These are phyloP conservation scores for Coenonympha glycerion DNA, from an alignment of 2,888 invertebrate genomes.

Conservation along the genomic window DNA sequence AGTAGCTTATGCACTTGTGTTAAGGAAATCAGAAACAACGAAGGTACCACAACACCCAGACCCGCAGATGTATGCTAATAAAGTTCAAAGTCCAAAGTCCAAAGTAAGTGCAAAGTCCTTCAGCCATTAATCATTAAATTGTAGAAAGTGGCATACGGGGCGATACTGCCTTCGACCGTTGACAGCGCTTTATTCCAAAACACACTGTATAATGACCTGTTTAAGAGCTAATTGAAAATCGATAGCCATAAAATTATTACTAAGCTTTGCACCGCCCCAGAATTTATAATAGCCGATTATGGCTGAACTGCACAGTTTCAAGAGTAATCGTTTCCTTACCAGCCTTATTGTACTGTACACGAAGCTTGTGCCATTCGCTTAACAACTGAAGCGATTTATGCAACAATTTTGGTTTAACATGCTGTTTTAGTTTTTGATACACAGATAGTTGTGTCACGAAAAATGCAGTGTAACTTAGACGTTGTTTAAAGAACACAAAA, in stretches of 20 bases:
- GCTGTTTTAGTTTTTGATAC: no score
- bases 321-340: not conserved
- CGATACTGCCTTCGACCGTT: slow-evolving; percentile 63
- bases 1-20: no score
- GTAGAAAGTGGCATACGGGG: slow-evolving; percentile 43
- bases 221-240: slow-evolving; percentile 69
- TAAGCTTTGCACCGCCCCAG: slow-evolving; percentile 25
- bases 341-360: not conserved
- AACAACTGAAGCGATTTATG: not conserved
- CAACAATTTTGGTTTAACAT: not conserved
- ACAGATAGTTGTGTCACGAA: no score
- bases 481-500: no score
- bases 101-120: no score
- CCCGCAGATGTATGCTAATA: no score
- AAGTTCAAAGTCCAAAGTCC: no score
- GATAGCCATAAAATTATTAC: slow-evolving; percentile 44
- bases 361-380: not conserved
- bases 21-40: no score
- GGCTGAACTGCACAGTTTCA: slow-evolving; percentile 4
- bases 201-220: slow-evolving; percentile 66
- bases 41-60: no score
- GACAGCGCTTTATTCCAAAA: slow-evolving; percentile 56
- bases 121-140: slow-evolving; percentile 70
- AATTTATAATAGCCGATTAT: slow-evolving; percentile 24
- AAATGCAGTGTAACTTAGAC: no score